These are phyloP conservation scores for Stenopsyche tienmushanensis DNA, from an alignment of 1,140 invertebrate species.

Conservation along the genomic window DNA sequence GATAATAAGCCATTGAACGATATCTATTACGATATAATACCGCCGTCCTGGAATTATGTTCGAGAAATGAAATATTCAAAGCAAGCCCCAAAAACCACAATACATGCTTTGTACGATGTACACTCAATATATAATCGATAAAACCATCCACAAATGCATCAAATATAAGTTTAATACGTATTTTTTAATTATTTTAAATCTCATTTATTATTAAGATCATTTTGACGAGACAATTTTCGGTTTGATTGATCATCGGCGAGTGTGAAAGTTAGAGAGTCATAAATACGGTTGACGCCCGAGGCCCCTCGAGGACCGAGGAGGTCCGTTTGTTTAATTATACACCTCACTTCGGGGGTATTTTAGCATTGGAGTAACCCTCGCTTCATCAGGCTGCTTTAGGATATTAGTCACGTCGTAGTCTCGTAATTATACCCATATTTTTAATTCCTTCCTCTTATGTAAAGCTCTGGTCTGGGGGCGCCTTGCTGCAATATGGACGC, in stretches of 20 bases:
- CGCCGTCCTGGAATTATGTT: too few relatives aligned
- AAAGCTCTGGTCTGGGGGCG: background rate
- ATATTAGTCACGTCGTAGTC: constrained; percentile 30
- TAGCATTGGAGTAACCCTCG: constrained; percentile 11
- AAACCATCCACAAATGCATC: background rate
- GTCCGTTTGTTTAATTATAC: constrained; percentile 31
- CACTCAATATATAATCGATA: background rate
- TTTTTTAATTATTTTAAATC: background rate
- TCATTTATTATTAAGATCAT: background rate
- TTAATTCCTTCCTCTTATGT: constrained; percentile 13
- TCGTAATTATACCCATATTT: constrained; percentile 30
- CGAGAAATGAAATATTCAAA: background rate
- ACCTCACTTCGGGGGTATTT: background rate
- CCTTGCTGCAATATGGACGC: too few relatives aligned
- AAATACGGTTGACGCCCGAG: background rate
- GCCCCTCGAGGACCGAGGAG: constrained; percentile 10
- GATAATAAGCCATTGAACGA: background rate
- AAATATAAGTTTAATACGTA: background rate
- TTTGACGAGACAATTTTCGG: background rate
- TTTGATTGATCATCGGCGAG: background rate
- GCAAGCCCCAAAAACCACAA: background rate
- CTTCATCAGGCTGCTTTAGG: constrained; percentile 5
- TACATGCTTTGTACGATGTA: background rate
- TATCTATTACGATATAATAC: too few relatives aligned
- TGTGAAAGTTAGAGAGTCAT: background rate